Conservation (phyloP, 2,888 invertebrate genomes). For the Adineta ricciae region DNA sequence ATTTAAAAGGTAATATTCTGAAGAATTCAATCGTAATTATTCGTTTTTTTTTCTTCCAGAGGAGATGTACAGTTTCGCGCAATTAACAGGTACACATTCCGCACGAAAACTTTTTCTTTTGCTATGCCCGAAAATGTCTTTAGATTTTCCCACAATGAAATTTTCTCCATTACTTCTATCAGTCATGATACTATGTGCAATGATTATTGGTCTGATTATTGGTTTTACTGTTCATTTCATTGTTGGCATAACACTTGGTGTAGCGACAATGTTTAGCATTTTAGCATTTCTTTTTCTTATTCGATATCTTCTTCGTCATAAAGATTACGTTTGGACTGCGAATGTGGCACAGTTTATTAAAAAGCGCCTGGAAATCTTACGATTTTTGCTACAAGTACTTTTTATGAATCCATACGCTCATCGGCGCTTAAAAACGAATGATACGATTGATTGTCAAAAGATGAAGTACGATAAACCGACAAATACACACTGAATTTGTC, state of each 20-base stretch:
- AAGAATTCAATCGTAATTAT: background rate
- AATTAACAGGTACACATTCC: conserved; percentile 71
- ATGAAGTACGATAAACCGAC: conserved; percentile 59
- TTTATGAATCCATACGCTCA: conserved; percentile 80
- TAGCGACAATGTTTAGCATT: conserved; percentile 40
- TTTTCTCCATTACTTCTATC: conserved; percentile 38
- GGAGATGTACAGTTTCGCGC: conserved; percentile 91
- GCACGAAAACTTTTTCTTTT: conserved; percentile 62
- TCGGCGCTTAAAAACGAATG: conserved; percentile 56
- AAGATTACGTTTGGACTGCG: conserved; percentile 75
- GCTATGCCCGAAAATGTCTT: background rate
- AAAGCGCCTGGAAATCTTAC: conserved; percentile 65
- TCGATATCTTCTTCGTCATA: conserved; percentile 35
- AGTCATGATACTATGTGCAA: conserved; percentile 40
- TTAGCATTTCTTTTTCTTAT: conserved; percentile 52
- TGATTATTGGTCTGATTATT: conserved; percentile 41
- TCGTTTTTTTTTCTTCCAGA: conserved; percentile 55
- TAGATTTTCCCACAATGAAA: conserved; percentile 4
- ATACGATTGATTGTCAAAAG: conserved; percentile 56
- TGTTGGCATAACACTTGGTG: conserved; percentile 49
- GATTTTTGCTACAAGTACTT: conserved; percentile 73
- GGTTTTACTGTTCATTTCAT: conserved; percentile 44
- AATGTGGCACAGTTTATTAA: conserved; percentile 68
- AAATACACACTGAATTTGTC: no score
- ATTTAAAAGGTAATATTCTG: conserved; percentile 64